Percentiles rank a stretch among this genome's conserved stretches.
These are phyloP conservation scores for Salvator merianae DNA, from an alignment of 2,113 vertebrate species.

Conservation along the genomic window DNA sequence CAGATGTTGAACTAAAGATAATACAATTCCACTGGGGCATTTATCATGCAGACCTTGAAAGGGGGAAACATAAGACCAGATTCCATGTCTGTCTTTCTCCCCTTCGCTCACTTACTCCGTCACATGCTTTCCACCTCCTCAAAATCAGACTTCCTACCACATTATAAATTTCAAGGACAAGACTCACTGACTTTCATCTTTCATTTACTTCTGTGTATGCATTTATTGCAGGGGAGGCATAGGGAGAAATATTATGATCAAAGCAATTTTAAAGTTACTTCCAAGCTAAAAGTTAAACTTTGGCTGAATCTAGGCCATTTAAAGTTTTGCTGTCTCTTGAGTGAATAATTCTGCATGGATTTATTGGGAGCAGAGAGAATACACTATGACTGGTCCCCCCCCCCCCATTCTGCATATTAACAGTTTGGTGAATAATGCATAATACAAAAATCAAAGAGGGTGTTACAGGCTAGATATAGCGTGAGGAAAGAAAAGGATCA, in stretches of 20 bases:
- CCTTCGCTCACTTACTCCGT: neutral
- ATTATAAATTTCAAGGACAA: slow-evolving; percentile 54
- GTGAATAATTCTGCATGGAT: slow-evolving; percentile 43
- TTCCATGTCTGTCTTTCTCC: neutral
- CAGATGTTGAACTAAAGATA: slow-evolving; percentile 39
- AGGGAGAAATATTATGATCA: slow-evolving; percentile 54
- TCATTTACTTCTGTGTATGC: slow-evolving; percentile 46
- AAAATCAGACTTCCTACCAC: slow-evolving; percentile 44
- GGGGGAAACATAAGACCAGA: neutral
- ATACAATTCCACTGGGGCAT: slow-evolving; percentile 35
- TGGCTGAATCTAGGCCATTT: slow-evolving; percentile 59
- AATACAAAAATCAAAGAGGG: neutral
- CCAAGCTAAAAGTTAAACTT: slow-evolving; percentile 58
- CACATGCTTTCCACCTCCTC: neutral
- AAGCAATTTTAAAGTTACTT: slow-evolving; percentile 54
- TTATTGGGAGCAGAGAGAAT: slow-evolving; percentile 8
- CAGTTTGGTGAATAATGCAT: slow-evolving; percentile 43
- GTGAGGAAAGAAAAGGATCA: neutral
- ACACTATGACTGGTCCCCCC: slow-evolving; percentile 38
- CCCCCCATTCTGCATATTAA: slow-evolving; percentile 35
- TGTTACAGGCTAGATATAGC: slow-evolving; percentile 5
- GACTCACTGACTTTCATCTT: slow-evolving; percentile 54
- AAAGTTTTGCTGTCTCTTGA: slow-evolving; percentile 55
- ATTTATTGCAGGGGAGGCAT: neutral
- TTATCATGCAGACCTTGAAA: slow-evolving; percentile 2